These are phyloP conservation scores for Phyllostomus hastatus DNA, from an alignment of 2,113 vertebrate species.

Conservation along the genomic window DNA sequence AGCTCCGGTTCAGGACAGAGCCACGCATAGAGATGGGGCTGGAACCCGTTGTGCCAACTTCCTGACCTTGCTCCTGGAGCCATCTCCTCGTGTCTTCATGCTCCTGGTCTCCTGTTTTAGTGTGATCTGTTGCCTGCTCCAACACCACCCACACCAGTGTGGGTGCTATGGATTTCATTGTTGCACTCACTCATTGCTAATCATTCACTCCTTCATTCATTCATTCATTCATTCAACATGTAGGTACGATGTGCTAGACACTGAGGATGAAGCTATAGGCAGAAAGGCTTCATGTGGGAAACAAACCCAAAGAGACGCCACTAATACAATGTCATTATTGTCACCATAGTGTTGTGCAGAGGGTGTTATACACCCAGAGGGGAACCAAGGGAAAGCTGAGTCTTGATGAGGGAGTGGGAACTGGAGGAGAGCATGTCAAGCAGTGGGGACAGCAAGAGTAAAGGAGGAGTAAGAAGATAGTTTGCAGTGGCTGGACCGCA, in stretches of 20 bases:
- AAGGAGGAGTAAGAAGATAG: neutral
- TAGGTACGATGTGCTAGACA: neutral
- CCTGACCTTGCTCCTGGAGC: neutral
- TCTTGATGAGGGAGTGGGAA: neutral
- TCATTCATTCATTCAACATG: neutral
- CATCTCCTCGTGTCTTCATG: neutral
- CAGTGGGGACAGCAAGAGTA: neutral
- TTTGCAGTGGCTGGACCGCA: neutral
- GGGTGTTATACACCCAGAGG: neutral
- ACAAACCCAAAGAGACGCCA: neutral
- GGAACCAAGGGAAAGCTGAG: neutral
- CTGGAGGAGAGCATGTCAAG: neutral
- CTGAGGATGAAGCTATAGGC: neutral
- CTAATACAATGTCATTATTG: neutral
- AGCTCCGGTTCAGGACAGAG: constrained; percentile 25
- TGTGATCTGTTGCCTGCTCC: neutral
- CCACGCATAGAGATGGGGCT: constrained; percentile 15
- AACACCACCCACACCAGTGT: neutral
- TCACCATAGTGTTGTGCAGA: neutral
- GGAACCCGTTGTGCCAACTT: neutral
- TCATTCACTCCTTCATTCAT: neutral
- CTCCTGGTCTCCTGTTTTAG: neutral
- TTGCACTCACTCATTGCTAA: neutral
- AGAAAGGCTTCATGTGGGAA: neutral
- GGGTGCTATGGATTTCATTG: neutral